Evolutionary conservation across 1,140 invertebrate species (phyloP), one percentile per base, ranked within the genome.

Genomic region (Lordiphosa clarofinis): DNA sequence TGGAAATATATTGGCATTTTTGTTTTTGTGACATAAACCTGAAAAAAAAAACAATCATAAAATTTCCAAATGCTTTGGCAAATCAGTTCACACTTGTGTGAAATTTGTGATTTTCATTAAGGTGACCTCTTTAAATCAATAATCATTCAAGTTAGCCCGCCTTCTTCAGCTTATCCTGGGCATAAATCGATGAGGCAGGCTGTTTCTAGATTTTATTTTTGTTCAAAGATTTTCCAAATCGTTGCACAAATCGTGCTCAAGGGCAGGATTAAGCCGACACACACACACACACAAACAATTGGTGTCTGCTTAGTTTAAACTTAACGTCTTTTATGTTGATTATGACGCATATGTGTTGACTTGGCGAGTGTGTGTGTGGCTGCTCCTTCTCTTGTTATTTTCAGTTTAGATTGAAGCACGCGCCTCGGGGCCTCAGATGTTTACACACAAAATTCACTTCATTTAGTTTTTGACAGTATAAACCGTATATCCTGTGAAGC

Each of bases 361-460:
- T n/a, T 33, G 46, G n/a, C 8, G 46, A 10, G 15, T 19, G 31
- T 31, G 39, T 6, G 35, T 31, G 24, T 28, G 31, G 52, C 24
- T 36, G n/a, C 13, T 8, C 28, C 13, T 13, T 13, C 15, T 43
- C 55, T 46, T 56, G 43, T 81, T 82, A 63, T 68, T 81, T 81
- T 61, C 76, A 76, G 68, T 82, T 82, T 82, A 70, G 56, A 63
- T 70, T 69, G 43, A 65, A 66, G 44, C 43, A 35, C 12, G 35
- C 38, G 49, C 56, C 53, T 57, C 36, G 10, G 38, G 56, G 52
- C 54, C 72, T 19, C 72, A 82, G 56, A 72, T 82, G 78, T 76
- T 84, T 82, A 68, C 72, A 72, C 68, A 82, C 72, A 68, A 68
- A 82, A 72, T 61, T 64, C 78, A 84, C 76, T 82, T 82, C 72